phyloP scores from a whole-genome alignment of 35 echinoderm and acorn worm species.

The Nesometra sesokonis region DNA sequence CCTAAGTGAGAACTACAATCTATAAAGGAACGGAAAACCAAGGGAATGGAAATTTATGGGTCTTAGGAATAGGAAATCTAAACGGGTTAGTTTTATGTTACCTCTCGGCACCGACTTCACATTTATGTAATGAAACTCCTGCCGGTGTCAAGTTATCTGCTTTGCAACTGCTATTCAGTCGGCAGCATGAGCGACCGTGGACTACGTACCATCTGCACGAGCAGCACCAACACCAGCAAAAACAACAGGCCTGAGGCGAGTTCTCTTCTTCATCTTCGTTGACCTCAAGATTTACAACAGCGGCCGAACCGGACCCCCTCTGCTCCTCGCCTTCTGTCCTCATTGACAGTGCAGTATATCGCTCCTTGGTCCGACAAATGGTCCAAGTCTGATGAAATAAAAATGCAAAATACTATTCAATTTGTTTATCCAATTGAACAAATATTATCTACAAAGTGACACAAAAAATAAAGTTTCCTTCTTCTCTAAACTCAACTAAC shows the following conservation, averaged over 20 bases:
- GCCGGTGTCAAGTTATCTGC: constrained; percentile 6
- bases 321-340: background rate
- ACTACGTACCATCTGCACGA: constrained; percentile 73
- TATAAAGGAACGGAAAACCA: no score
- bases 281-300: background rate
- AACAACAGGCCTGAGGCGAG: constrained; percentile 71
- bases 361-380: background rate
- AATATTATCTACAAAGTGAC: no score
- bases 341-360: background rate
- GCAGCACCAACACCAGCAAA: constrained; percentile 97
- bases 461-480: no score
- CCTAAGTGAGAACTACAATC: background rate
- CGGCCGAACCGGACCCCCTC: background rate
- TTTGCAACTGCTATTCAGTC: constrained; percentile 1
- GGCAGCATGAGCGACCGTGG: background rate
- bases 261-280: background rate
- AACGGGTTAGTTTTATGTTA: background rate
- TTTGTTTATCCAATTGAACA: no score
- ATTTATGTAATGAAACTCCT: background rate
- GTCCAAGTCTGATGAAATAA: background rate
- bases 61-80: background rate
- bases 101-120: background rate
- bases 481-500: no score
- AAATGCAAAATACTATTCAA: background rate
- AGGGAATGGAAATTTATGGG: no score